A percentile compares a stretch with the other conserved stretches of the same genome.
These are phyloP conservation scores for Epinotia ramella DNA, from an alignment of 2,888 invertebrate genomes.

Conservation along the genomic window DNA sequence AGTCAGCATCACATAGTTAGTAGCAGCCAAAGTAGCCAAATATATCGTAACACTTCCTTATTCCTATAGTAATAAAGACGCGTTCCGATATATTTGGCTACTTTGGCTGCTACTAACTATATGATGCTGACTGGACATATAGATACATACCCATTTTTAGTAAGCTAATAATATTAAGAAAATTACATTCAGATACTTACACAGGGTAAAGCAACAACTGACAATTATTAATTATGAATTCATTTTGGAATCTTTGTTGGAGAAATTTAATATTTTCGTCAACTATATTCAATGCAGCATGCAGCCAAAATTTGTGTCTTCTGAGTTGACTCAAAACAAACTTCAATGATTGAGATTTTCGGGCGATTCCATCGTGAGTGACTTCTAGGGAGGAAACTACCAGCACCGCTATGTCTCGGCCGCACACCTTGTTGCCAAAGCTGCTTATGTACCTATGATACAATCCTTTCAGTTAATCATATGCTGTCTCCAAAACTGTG, in stretches of 20 bases:
- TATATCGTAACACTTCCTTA: too few relatives aligned
- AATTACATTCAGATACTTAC: slow-evolving; percentile 73
- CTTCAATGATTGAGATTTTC: slow-evolving; percentile 47
- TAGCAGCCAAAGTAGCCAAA: too few relatives aligned
- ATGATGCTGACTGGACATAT: too few relatives aligned
- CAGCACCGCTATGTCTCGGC: slow-evolving; percentile 69
- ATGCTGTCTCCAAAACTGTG: too few relatives aligned
- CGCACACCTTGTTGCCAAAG: slow-evolving; percentile 82
- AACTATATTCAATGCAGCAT: slow-evolving; percentile 85
- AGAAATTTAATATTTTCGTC: slow-evolving; percentile 86
- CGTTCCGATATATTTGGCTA: too few relatives aligned
- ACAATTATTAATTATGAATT: slow-evolving; percentile 86
- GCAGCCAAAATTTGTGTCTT: slow-evolving; percentile 87
- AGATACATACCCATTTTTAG: background rate
- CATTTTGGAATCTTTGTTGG: slow-evolving; percentile 75
- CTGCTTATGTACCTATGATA: slow-evolving; percentile 81
- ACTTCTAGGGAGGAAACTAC: slow-evolving; percentile 64
- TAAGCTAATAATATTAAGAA: background rate
- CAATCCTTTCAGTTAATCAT: slow-evolving; percentile 40
- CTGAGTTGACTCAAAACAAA: slow-evolving; percentile 66
- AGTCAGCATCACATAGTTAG: too few relatives aligned
- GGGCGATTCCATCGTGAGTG: slow-evolving; percentile 15
- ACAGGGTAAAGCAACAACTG: slow-evolving; percentile 88
- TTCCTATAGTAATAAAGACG: too few relatives aligned
- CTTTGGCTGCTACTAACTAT: too few relatives aligned